Evolutionary conservation across 2,113 vertebrate genomes (phyloP), one percentile per base, ranked within the genome.

Genomic region (Hiodon alosoides): DNA sequence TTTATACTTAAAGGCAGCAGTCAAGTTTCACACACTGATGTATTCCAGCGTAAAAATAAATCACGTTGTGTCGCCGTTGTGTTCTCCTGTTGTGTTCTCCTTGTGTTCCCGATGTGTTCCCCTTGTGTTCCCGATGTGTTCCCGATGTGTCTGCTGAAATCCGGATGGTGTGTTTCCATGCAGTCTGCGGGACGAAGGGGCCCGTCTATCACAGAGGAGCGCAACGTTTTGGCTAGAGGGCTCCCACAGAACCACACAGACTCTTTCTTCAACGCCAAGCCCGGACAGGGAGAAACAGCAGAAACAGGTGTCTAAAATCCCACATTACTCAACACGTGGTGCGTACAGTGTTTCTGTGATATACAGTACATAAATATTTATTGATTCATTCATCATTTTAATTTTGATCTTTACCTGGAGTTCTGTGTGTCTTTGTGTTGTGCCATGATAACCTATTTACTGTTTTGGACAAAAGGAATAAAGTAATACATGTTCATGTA

Each of bases 321-420:
- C 84, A 79, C 82, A 76, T 78, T 76, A 83, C 81, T 71, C 82
- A 7, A 72, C 77, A 46, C 82, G 79, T 72, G 89, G 89, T 90
- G 76, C 86, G 82, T 79, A 76, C 74, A 79, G 79, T 69, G 77
- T 62, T 77, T 79, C 71, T 78, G 77, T 31, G 31, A 31, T 31
- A 31, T 31, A 31, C 31, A 31, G 31, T 31, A 31, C 31, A 31
- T 31, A 31, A 31, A 31, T 31, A 31, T 31, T 31, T 31, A 31
- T 2, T 31, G 31, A 31, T 31, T 31, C 31, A 31, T 31, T 31
- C 31, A 31, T 31, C 0, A 31, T 31, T 31, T 31, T 1, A 31
- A 31, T 31, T 31, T 31, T 31, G 0, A 31, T 31, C 31, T 31
- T 31, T 31, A 31, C 31, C 31, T 31, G 31, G 31, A 31, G 31